Conservation (phyloP, 2,113 vertebrate genomes). For the Eublepharis macularius region DNA sequence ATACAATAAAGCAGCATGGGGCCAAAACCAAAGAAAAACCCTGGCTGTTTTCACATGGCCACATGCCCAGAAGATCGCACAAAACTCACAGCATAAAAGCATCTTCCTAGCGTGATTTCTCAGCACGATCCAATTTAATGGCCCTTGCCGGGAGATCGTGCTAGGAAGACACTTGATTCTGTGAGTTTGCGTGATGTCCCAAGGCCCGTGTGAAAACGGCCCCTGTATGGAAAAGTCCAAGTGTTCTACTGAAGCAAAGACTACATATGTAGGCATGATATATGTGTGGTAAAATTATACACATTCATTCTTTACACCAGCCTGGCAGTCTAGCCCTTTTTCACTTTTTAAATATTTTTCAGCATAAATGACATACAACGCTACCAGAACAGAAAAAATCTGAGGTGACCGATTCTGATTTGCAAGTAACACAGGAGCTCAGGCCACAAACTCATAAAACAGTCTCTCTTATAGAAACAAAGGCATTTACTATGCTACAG, state of each 20-base stretch:
- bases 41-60: no score
- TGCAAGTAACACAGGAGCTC: not conserved
- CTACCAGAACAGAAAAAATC: constrained; percentile 19
- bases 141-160: no score
- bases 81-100: no score
- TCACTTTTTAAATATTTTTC: not conserved
- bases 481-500: constrained; percentile 5
- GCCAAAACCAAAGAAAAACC: no score
- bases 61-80: no score
- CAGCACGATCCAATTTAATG: no score
- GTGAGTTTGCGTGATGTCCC: no score
- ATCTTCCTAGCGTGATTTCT: no score
- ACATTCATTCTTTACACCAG: not conserved
- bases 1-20: no score
- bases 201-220: no score
- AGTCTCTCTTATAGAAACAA: not conserved
- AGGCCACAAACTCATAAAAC: not conserved
- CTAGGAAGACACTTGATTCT: no score
- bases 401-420: not conserved
- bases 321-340: constrained; percentile 11
- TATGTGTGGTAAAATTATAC: not conserved
- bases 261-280: not conserved
- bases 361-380: not conserved
- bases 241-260: not conserved
- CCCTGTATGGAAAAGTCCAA: no score